These are phyloP conservation scores for Eulemur rubriventer DNA, from an alignment of 2,797 vertebrate genomes.

Conservation along the genomic window DNA sequence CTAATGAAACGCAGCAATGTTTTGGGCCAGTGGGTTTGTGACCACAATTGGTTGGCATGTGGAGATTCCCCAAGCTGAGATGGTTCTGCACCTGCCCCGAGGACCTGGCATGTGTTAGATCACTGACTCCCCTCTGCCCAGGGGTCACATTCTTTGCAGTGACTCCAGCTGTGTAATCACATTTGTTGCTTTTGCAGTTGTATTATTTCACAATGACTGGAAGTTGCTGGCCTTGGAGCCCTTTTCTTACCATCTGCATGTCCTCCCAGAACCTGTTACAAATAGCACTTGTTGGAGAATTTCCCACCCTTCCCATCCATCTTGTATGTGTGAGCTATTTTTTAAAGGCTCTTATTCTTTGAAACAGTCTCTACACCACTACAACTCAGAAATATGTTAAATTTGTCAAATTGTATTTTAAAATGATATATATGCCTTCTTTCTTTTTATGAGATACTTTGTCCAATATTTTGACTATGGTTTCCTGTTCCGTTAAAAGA, in stretches of 20 bases:
- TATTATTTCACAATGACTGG: not conserved
- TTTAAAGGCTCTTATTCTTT: not conserved
- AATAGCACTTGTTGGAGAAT: not conserved
- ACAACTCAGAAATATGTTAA: not conserved
- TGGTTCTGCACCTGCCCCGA: not conserved
- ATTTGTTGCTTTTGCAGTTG: not conserved
- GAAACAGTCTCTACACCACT: not conserved
- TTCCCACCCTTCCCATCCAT: not conserved
- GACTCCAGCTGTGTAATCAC: not conserved
- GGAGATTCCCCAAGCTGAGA: not conserved
- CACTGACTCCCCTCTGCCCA: not conserved
- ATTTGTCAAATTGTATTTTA: not conserved
- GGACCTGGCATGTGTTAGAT: not conserved
- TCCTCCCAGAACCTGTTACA: not conserved
- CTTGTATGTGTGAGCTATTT: not conserved
- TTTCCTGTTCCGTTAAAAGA: not conserved
- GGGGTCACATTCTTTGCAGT: not conserved
- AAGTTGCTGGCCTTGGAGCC: not conserved
- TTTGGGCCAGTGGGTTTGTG: not conserved
- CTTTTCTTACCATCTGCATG: not conserved
- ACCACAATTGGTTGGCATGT: not conserved
- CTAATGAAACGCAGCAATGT: not conserved
- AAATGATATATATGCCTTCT: not conserved
- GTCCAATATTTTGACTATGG: not conserved
- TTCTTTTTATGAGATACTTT: not conserved